Evolutionary conservation across 37 sponge, comb jelly and placozoan species (phyloP).

Genomic region (Chondrosia reniformis): DNA sequence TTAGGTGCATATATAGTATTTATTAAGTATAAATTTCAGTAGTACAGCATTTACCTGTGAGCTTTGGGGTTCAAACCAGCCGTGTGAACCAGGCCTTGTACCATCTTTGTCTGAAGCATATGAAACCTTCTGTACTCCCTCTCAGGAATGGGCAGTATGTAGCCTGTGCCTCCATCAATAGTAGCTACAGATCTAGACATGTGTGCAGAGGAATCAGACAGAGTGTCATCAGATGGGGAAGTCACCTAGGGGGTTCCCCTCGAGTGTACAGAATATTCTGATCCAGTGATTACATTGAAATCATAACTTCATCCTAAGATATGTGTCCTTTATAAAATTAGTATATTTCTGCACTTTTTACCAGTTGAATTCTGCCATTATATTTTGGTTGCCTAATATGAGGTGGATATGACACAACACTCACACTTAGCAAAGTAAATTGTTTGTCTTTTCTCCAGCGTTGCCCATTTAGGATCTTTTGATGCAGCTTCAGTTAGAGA

Average conservation of each 20-base stretch:
- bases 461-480: conserved; percentile 43
- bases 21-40: too few species aligned
- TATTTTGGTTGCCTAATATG: too few species aligned
- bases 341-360: too few species aligned
- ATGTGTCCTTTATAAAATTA: too few species aligned
- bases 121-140: conserved; percentile 84
- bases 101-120: conserved; percentile 87
- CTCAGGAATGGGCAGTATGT: conserved; percentile 84
- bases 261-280: too few species aligned
- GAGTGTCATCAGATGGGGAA: too few species aligned
- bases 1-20: too few species aligned
- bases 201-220: too few species aligned
- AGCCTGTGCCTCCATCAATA: conserved; percentile 93
- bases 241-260: too few species aligned
- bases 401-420: background rate
- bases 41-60: conserved; percentile 86
- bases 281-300: too few species aligned
- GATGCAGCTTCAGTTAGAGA: conserved; percentile 52
- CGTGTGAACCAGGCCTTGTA: conserved; percentile 71
- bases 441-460: conserved; percentile 82
- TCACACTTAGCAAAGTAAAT: conserved; percentile 81
- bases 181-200: conserved; percentile 70
- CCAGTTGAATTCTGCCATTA: too few species aligned
- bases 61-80: conserved; percentile 96
- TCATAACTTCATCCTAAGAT: too few species aligned